phyloP scores from a whole-genome alignment of 2,113 vertebrate species.

The Ia io region DNA sequence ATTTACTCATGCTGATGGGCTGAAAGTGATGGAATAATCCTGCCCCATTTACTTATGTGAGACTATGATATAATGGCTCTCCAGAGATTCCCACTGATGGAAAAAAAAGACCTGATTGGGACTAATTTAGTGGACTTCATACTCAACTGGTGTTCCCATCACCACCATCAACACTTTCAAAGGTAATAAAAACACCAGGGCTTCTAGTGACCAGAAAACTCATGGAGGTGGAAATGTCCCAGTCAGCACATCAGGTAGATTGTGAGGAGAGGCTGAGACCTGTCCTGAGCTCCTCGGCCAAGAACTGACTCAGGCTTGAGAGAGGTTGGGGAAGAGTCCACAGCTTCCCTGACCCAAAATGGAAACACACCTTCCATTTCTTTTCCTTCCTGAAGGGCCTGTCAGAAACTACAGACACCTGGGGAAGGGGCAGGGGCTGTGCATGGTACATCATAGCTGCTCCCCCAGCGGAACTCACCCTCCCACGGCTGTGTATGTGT shows the following conservation, averaged over 20 bases:
- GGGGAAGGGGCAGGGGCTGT: not conserved
- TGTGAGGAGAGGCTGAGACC: not conserved
- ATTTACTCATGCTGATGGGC: fast-evolving
- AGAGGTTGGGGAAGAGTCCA: not conserved
- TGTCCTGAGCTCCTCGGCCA: not conserved
- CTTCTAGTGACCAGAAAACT: not conserved
- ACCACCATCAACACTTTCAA: not conserved
- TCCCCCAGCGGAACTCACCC: not conserved
- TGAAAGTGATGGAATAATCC: not conserved
- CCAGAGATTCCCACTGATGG: not conserved
- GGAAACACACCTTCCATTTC: not conserved
- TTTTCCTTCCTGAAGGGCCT: not conserved
- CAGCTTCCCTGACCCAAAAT: not conserved
- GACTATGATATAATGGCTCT: not conserved
- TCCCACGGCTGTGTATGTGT: not conserved
- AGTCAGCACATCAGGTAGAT: not conserved
- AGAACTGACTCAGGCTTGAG: not conserved
- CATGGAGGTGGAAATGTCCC: not conserved
- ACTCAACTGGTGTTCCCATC: not conserved
- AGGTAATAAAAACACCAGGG: not conserved
- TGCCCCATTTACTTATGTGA: not conserved
- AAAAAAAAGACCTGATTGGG: not conserved
- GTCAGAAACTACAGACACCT: not conserved
- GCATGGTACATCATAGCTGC: fast-evolving
- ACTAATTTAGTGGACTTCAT: not conserved